Percentiles rank a stretch among this genome's conserved stretches.
phyloP scores from a whole-genome alignment of 2,797 vertebrate species.

The Chrysocyon brachyurus region DNA sequence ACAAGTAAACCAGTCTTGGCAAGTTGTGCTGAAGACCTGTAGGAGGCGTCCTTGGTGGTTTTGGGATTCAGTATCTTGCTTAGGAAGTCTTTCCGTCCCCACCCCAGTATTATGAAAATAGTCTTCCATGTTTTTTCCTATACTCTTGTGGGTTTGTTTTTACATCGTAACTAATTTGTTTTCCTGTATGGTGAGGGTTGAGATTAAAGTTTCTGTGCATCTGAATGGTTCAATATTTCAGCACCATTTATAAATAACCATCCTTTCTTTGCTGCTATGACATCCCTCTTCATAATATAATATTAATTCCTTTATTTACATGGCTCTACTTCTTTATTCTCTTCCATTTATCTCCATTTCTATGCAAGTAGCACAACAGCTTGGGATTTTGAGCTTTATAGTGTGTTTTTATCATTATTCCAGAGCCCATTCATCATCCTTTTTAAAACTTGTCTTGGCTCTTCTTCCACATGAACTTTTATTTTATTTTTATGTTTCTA shows the following conservation, averaged over 20 bases:
- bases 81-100: not conserved
- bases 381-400: not conserved
- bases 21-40: not conserved
- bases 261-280: not conserved
- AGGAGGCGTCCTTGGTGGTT: not conserved
- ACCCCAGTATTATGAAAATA: not conserved
- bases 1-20: not conserved
- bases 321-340: conserved; percentile 8
- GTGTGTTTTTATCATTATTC: not conserved
- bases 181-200: not conserved
- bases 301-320: conserved; percentile 18
- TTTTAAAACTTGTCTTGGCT: not conserved
- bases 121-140: not conserved
- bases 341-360: not conserved
- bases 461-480: not conserved
- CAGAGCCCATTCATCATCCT: not conserved
- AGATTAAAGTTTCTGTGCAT: not conserved
- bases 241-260: not conserved
- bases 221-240: not conserved
- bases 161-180: conserved; percentile 10
- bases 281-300: not conserved
- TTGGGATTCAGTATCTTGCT: not conserved
- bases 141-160: not conserved
- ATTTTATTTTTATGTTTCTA: not conserved
- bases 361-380: not conserved